phyloP scores from a whole-genome alignment of 2,113 vertebrate genomes.

The Physeter macrocephalus region DNA sequence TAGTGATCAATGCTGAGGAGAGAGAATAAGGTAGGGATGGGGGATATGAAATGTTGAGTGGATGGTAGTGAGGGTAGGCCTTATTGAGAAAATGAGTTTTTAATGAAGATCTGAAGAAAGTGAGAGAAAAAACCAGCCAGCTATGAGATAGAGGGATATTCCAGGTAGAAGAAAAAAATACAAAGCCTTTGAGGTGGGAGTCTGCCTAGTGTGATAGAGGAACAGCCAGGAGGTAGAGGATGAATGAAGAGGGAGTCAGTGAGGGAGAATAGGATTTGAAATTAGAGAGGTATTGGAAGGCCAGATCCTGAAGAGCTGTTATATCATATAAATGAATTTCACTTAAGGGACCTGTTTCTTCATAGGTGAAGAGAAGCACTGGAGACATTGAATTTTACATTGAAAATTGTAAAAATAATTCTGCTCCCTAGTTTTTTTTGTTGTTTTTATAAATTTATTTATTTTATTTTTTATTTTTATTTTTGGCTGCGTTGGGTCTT shows the following conservation, averaged over 20 bases:
- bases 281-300: not conserved
- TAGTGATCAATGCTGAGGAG: not conserved
- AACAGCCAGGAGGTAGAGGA: not conserved
- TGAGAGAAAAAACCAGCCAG: not conserved
- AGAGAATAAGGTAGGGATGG: not conserved
- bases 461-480: no score
- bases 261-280: not conserved
- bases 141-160: not conserved
- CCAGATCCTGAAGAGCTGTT: not conserved
- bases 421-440: not conserved
- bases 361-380: not conserved
- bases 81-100: not conserved
- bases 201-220: not conserved
- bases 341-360: not conserved
- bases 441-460: no score
- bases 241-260: not conserved
- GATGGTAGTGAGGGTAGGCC: not conserved
- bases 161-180: not conserved
- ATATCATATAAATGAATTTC: not conserved
- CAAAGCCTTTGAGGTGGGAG: not conserved
- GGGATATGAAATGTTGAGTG: not conserved
- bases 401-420: constrained; percentile 6
- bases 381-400: not conserved
- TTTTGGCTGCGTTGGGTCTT: no score
- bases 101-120: not conserved